Base-by-base conservation (phyloP, 2,888 invertebrate genomes). In the Trachelus stipa region DNA sequence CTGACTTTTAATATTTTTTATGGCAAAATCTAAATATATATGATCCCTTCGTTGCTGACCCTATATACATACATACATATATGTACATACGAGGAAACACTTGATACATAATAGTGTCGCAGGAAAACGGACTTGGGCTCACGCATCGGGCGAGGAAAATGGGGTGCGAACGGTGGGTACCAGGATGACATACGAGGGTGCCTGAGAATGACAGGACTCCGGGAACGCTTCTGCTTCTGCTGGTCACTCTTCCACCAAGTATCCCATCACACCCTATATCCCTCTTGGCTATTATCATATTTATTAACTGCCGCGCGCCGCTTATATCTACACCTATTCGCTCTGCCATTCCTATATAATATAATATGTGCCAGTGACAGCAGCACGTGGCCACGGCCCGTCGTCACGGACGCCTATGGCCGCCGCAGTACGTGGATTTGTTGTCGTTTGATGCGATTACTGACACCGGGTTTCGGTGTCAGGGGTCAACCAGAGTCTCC, bases 361-460 rank as follows among this genome's bases (percentile, higher is more conserved):
- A 90, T 89, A 90, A 90, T 90, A 89, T 88, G 89, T 91, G 91
- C 86, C 85, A 84, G 82, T 91, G 91, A 91, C 91, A 91, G 91
- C 90, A 87, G 90, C 91, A 91, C 91, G 91, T 91, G 91, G 84
- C 79, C 76, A 69, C 79, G 76, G 69, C 81, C 82, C 81, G 73
- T 76, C 35, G 73, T 81, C 80, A 79, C 75, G 79, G 79, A 77
- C 81, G 81, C 76, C 79, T n/a, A 40, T 40, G 75, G 31, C 74
- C 40, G 74, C 37, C 71, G 68, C 68, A 68, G 40, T 74, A 33
- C 78, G 81, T 79, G 81, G 83, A 85, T 87, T 88, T 85, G 86
- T 84, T 80, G 82, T 81, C 82, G 80, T 81, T 84, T 85, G 83
- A 87, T 86, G 83, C 88, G 88, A 88, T 89, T 87, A 83, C 75